Base-by-base conservation (phyloP, 2,888 invertebrate species). In the Oligia strigilis region DNA sequence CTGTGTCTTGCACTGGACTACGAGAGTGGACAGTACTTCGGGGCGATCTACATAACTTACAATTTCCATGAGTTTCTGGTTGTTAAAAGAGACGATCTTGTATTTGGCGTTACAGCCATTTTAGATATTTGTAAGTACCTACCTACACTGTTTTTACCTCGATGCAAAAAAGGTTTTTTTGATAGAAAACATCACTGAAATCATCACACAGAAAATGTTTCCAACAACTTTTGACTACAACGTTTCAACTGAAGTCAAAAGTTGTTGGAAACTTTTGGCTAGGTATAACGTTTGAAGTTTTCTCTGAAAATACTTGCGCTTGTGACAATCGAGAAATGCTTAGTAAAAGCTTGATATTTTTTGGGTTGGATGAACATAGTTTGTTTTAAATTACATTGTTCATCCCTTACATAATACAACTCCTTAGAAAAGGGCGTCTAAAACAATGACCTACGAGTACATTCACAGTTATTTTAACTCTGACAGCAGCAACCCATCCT, bases 51-150 rank as follows among this genome's bases (percentile, higher is more conserved):
- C 43, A 1, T 81, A 2, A 70, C 83, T 46, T 83, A 70, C 60
- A 49, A 70, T 36, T 11, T 77, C 17, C 0, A 23, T n/a, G 46
- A 70, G 0, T 23, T 69, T 2, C 3, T 1, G 3, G 0, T 14
- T 0, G 0, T 11, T 9, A 2, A 8, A 0, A 13, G 77, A 0
- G 36, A 36, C 17, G 6, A 0, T 23, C 0, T 36, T 6, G 0
- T 23, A 11, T 76, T 82, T 62, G 4, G 0, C 23, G 1, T 29
- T 29, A 5, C 19, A 6, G 83, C 36, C 4, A 1, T 70, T n/a
- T 4, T 77, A 1, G 58, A 36, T 83, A 23, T 83, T 70, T 64
- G 81, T 81, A 55, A 83, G 83, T 70, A 72, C 17, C 23, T 70
- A 72, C 23, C 17, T 23, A 17, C 23, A 4, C 9, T 5, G 5